A percentile compares a stretch with the other conserved stretches of the same genome.
phyloP scores from a whole-genome alignment of 2,888 invertebrate genomes.

The Lepidochitona cinerea region DNA sequence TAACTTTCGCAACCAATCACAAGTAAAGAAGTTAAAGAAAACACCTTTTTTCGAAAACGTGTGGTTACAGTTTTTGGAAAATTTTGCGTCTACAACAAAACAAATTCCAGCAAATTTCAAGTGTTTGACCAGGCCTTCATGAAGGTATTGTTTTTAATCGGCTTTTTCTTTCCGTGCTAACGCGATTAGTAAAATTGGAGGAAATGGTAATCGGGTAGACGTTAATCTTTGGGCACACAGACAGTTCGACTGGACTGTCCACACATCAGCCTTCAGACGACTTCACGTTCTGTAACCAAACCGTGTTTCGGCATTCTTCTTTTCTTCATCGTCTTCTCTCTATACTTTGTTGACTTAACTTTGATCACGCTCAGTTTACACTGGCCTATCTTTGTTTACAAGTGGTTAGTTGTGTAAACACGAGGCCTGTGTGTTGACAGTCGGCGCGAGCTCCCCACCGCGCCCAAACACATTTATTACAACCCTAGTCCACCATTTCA shows the following conservation, averaged over 20 bases:
- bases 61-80: too few relatives aligned
- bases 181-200: background rate
- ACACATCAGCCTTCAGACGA: background rate
- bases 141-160: background rate
- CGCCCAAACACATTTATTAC: background rate
- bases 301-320: background rate
- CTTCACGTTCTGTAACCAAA: background rate
- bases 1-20: background rate
- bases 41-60: background rate
- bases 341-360: background rate
- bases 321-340: background rate
- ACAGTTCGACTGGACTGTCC: background rate
- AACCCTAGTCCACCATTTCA: too few relatives aligned
- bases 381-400: background rate
- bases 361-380: background rate
- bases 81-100: too few relatives aligned
- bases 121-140: background rate
- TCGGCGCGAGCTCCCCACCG: constrained; percentile 1
- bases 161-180: background rate
- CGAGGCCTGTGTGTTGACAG: background rate
- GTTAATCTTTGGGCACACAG: background rate
- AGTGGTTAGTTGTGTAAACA: background rate
- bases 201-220: background rate
- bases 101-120: background rate
- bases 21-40: background rate